Base-by-base conservation (phyloP, 1,140 invertebrate species). In the fruit fly (Drosophila melanogaster) region DNA sequence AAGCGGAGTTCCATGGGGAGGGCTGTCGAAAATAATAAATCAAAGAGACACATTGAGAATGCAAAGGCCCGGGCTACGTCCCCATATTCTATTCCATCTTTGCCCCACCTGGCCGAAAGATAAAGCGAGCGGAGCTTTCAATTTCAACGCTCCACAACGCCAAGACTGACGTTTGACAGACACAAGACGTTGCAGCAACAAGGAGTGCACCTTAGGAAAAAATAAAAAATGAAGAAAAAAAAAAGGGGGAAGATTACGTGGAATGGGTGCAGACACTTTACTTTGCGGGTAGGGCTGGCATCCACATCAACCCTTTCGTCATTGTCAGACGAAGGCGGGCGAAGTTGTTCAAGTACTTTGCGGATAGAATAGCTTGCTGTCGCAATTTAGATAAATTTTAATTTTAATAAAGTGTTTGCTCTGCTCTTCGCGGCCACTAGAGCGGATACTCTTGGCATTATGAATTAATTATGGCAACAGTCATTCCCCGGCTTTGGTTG, bases 351-450 rank as follows among this genome's bases (percentile, higher is more conserved):
- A 72, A 84, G 80, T 79, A 75, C 80, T 83, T 79, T 85, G 81
- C 81, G 81, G 81, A 44, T 66, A 83, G 67, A 79, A 85, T 85
- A 75, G 81, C 81, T 85, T 77, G 77, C 81, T 79, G 77, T 83
- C 67, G 81, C 81, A 85, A 81, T 85, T 85, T 85, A 85, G 77
- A 85, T 85, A 85, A 83, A 85, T 85, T 85, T 85, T 77, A 85
- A 85, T 89, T 89, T 89, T 89, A 83, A 89, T 89, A 77, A 89
- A 89, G 84, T 89, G 84, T 79, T 89, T 89, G 84, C 69, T 55
- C 60, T 81, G 83, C 84, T 83, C 84, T 89, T 53, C 43, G 62
- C 44, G 57, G 38, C 71, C 72, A 80, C 77, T 89, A 57, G 35
- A 86, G 65, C 61, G 56, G 46, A 64, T 79, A 55, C 79, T 75